Percentiles rank a stretch among this genome's conserved stretches.
Evolutionary conservation across 2,888 invertebrate genomes (phyloP).

Genomic region (Agonopterix alstromeriana): DNA sequence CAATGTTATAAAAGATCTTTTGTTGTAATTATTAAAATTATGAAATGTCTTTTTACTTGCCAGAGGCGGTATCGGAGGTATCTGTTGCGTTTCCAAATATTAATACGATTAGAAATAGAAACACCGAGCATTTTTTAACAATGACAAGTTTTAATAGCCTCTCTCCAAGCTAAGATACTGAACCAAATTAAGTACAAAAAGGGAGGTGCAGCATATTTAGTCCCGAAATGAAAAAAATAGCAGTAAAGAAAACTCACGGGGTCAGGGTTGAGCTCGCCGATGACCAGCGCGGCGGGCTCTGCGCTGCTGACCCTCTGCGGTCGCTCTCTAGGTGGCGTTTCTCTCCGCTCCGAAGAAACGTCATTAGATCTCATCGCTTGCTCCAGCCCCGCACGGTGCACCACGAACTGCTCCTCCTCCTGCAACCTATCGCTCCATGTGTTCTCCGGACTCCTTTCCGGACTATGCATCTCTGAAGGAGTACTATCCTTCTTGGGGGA

Average conservation of each 20-base stretch:
- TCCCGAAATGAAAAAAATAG: neutral
- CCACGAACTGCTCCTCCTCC: constrained; percentile 36
- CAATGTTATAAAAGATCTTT: neutral
- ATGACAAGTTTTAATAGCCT: too few relatives aligned
- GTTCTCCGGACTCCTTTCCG: constrained; percentile 46
- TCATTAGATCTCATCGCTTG: constrained; percentile 21
- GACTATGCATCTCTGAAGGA: constrained; percentile 39
- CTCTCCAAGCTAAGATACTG: too few relatives aligned
- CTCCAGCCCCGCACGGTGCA: constrained; percentile 20
- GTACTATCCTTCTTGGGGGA: constrained; percentile 85
- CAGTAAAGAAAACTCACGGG: constrained; percentile 38
- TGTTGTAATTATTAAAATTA: too few relatives aligned
- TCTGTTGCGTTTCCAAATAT: too few relatives aligned
- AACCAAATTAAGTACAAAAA: too few relatives aligned
- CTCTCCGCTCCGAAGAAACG: constrained; percentile 31
- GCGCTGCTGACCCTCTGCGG: constrained; percentile 25
- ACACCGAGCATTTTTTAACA: too few relatives aligned
- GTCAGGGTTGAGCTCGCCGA: constrained; percentile 61
- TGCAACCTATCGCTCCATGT: constrained; percentile 37
- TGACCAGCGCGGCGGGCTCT: constrained; percentile 60
- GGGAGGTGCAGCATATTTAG: too few relatives aligned
- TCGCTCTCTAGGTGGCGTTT: constrained; percentile 36
- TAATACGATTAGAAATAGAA: too few relatives aligned
- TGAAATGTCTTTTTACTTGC: too few relatives aligned
- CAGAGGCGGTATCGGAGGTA: too few relatives aligned